phyloP scores from a whole-genome alignment of 2,797 vertebrate genomes.

The Tragopan temminckii region DNA sequence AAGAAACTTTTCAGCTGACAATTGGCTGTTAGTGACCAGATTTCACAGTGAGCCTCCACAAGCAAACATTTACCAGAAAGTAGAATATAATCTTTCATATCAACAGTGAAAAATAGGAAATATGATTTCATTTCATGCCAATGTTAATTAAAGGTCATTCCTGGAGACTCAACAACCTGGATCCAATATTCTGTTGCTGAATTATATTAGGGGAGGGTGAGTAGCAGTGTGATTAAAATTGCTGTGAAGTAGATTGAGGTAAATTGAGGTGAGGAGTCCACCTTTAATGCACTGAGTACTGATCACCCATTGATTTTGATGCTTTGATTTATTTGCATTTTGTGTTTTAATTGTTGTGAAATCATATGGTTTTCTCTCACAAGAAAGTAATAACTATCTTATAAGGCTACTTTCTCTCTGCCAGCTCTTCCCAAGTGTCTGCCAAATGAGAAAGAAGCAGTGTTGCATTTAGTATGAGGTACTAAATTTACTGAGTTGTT shows the following conservation, averaged over 20 bases:
- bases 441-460: background rate
- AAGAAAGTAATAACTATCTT: background rate
- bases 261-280: background rate
- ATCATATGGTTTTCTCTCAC: background rate
- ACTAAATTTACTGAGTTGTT: background rate
- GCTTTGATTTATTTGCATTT: background rate
- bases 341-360: background rate
- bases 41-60: background rate
- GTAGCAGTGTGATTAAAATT: background rate
- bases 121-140: background rate
- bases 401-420: background rate
- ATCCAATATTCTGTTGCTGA: background rate
- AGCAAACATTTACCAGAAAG: background rate
- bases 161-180: rapidly evolving
- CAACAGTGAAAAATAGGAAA: background rate
- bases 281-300: background rate
- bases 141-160: background rate
- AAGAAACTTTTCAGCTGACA: background rate
- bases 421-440: background rate
- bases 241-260: background rate
- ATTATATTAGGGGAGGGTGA: background rate
- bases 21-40: background rate
- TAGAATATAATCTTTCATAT: background rate
- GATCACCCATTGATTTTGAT: background rate
- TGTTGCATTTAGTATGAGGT: background rate